These are phyloP conservation scores for Paramuricea clavata DNA, from an alignment of 92 coral and sea anemone genomes.

Conservation along the genomic window DNA sequence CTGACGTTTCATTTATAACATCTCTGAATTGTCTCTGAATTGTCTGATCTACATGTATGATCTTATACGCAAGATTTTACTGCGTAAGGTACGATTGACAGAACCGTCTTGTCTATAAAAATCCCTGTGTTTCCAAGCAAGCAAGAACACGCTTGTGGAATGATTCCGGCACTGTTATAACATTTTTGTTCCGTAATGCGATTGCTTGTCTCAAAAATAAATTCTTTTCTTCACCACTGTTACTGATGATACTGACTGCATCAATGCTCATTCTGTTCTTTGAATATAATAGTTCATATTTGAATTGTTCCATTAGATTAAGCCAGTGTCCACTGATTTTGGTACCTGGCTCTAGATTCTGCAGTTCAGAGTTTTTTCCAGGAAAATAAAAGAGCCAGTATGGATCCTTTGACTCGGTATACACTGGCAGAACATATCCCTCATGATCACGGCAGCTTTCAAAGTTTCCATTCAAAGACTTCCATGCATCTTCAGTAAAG, in stretches of 20 bases:
- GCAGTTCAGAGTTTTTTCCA: neutral
- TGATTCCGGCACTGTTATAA: conserved; percentile 13
- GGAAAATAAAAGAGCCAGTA: too few relatives aligned
- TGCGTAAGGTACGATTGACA: neutral
- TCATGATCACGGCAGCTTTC: too few relatives aligned
- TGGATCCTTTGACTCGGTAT: too few relatives aligned
- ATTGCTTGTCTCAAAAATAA: conserved; percentile 10
- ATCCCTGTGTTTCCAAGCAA: conserved; percentile 14
- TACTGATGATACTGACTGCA: conserved; percentile 10
- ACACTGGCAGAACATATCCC: too few relatives aligned
- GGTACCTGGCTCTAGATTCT: too few relatives aligned
- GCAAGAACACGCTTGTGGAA: conserved; percentile 12
- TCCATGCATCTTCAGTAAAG: too few relatives aligned
- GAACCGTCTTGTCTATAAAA: neutral
- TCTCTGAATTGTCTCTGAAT: too few relatives aligned
- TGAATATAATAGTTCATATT: neutral
- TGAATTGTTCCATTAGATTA: neutral
- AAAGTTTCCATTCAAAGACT: neutral
- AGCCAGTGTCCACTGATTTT: too few relatives aligned
- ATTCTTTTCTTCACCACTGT: neutral
- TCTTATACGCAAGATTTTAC: too few relatives aligned
- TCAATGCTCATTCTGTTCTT: conserved; percentile 25
- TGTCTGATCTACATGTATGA: too few relatives aligned
- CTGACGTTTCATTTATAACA: too few relatives aligned
- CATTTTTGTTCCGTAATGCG: neutral